Percentiles rank a stretch among this genome's conserved stretches.
These are phyloP conservation scores for Graphium colonna DNA, from an alignment of 2,888 invertebrate species.

Conservation along the genomic window DNA sequence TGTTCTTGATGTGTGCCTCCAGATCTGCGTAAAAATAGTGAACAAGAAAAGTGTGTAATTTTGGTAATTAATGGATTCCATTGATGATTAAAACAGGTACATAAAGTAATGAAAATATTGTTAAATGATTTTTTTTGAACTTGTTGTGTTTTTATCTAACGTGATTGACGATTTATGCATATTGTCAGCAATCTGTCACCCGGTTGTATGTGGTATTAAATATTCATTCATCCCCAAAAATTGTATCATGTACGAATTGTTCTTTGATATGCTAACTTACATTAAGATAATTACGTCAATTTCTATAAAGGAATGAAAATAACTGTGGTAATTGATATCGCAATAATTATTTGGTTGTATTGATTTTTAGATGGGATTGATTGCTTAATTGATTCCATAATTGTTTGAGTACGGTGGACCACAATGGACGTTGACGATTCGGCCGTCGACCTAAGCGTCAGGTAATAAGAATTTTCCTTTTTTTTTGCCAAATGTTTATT, in stretches of 20 bases:
- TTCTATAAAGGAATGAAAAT: background rate
- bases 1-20: conserved; percentile 16
- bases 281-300: conserved; percentile 5
- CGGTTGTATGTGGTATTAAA: conserved; percentile 14
- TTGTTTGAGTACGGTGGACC: conserved; percentile 33
- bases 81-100: conserved; percentile 13
- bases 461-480: conserved; percentile 67
- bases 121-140: conserved; percentile 8
- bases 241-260: conserved; percentile 5
- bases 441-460: conserved; percentile 93
- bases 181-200: conserved; percentile 28
- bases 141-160: conserved; percentile 1
- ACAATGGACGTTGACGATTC: conserved; percentile 94
- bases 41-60: background rate
- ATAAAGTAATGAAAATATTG: background rate
- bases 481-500: too few relatives aligned
- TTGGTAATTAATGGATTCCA: conserved; percentile 1
- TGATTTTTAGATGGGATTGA: conserved; percentile 28
- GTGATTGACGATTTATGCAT: conserved; percentile 11
- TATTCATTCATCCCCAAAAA: conserved; percentile 15
- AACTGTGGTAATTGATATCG: background rate
- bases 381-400: conserved; percentile 40
- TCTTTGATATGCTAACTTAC: conserved; percentile 1
- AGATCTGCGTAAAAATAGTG: conserved; percentile 1
- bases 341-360: conserved; percentile 16